Evolutionary conservation across 2,797 vertebrate genomes (phyloP).

Genomic region (Helostoma temminkii): DNA sequence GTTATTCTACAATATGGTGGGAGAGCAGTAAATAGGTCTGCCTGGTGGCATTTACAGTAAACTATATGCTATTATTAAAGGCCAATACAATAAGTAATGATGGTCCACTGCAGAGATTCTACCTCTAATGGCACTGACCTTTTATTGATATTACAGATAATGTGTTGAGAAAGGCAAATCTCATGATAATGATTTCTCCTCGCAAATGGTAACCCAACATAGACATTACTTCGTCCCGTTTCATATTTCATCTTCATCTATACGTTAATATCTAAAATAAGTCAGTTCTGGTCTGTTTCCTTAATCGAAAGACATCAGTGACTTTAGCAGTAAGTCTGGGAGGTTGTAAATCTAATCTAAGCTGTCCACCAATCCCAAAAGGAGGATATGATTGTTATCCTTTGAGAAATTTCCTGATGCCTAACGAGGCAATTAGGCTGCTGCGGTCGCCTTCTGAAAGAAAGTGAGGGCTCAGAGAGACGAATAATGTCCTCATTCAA

Average conservation of each 20-base stretch:
- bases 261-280: background rate
- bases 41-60: slow-evolving; percentile 42
- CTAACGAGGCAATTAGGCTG: slow-evolving; percentile 80
- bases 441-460: slow-evolving; percentile 61
- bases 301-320: slow-evolving; percentile 58
- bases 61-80: slow-evolving; percentile 33
- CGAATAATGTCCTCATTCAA: slow-evolving; percentile 80
- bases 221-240: background rate
- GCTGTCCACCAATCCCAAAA: slow-evolving; percentile 62
- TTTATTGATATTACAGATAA: slow-evolving; percentile 1
- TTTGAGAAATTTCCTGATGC: slow-evolving; percentile 70
- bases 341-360: slow-evolving; percentile 64
- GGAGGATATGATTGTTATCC: slow-evolving; percentile 69
- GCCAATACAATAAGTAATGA: slow-evolving; percentile 40
- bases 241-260: background rate
- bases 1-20: background rate
- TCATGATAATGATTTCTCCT: slow-evolving; percentile 1
- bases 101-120: slow-evolving; percentile 13
- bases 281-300: slow-evolving; percentile 30
- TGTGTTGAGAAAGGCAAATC: background rate
- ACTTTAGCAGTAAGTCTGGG: slow-evolving; percentile 63
- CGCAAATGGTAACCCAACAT: background rate
- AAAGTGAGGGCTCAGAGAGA: slow-evolving; percentile 64
- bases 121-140: slow-evolving; percentile 54
- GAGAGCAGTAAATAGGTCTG: slow-evolving; percentile 8